Evolutionary conservation across 1,140 invertebrate genomes (phyloP).

Genomic region (Microvelia longipes): DNA sequence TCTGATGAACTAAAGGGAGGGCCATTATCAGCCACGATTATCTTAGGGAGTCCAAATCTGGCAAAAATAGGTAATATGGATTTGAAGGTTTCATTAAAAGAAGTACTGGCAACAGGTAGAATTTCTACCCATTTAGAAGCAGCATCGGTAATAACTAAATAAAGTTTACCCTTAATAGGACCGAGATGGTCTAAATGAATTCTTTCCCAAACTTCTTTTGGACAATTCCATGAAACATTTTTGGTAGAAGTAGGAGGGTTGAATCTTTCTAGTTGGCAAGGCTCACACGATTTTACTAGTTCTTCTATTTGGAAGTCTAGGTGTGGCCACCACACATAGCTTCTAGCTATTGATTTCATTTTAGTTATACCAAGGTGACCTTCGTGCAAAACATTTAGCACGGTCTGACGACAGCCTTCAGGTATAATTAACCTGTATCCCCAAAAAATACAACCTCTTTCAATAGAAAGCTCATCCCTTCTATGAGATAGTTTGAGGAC

Average conservation of each 20-base stretch:
- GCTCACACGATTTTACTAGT: conserved; percentile 30
- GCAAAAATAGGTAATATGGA: background rate
- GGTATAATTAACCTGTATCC: conserved; percentile 17
- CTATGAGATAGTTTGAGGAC: background rate
- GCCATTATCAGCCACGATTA: background rate
- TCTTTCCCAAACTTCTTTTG: conserved; percentile 28
- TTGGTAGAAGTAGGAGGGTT: conserved; percentile 8
- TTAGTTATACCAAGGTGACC: conserved; percentile 34
- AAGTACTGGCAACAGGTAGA: background rate
- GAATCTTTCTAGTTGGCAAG: conserved; percentile 24
- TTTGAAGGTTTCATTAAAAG: background rate
- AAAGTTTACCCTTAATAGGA: conserved; percentile 21
- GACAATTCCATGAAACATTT: conserved; percentile 1
- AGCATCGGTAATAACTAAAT: conserved; percentile 29
- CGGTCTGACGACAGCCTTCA: conserved; percentile 15
- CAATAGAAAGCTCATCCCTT: background rate
- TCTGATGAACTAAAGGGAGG: background rate
- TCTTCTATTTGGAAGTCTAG: conserved; percentile 34
- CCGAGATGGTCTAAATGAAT: conserved; percentile 32
- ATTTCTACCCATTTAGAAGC: conserved; percentile 8
- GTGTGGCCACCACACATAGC: conserved; percentile 36
- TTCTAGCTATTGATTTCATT: conserved; percentile 37
- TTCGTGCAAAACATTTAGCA: conserved; percentile 29
- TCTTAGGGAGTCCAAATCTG: background rate
- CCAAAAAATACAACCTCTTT: background rate